Conservation (phyloP, 2,113 vertebrate genomes). For the Rhegmatorhina hoffmannsi region DNA sequence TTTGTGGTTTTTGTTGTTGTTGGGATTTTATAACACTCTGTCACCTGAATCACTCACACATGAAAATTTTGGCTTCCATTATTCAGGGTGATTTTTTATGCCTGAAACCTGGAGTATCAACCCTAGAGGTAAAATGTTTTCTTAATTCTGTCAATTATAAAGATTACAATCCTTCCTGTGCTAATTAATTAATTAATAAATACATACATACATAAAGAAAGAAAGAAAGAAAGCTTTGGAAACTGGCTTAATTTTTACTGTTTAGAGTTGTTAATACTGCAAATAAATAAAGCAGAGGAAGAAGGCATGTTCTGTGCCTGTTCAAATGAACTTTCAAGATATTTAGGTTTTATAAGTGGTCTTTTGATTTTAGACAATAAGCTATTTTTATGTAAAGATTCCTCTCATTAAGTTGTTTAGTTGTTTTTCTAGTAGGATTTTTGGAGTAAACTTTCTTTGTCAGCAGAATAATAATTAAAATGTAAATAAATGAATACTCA, state of each 20-base stretch:
- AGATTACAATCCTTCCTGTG: not conserved
- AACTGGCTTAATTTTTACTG: not conserved
- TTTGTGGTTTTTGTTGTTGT: no score
- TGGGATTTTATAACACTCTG: not conserved
- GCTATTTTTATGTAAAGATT: not conserved
- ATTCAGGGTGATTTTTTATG: not conserved
- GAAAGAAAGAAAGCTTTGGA: not conserved
- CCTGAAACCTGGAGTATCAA: not conserved
- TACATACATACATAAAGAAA: no score
- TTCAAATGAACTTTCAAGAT: not conserved
- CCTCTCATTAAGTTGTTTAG: not conserved
- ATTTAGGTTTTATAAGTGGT: not conserved
- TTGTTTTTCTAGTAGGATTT: not conserved
- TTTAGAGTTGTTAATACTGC: not conserved
- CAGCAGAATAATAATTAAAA: slow-evolving; percentile 43
- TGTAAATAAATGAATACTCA: slow-evolving; percentile 19
- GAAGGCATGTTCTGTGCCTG: not conserved
- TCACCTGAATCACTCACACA: not conserved
- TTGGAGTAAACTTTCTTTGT: not conserved
- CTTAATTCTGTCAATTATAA: not conserved
- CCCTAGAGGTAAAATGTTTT: not conserved
- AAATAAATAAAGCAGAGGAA: not conserved
- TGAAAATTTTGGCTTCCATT: not conserved
- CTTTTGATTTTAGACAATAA: not conserved
- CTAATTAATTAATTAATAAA: not conserved